phyloP scores from a whole-genome alignment of 2,888 invertebrate species.

The Lymantria dispar region DNA sequence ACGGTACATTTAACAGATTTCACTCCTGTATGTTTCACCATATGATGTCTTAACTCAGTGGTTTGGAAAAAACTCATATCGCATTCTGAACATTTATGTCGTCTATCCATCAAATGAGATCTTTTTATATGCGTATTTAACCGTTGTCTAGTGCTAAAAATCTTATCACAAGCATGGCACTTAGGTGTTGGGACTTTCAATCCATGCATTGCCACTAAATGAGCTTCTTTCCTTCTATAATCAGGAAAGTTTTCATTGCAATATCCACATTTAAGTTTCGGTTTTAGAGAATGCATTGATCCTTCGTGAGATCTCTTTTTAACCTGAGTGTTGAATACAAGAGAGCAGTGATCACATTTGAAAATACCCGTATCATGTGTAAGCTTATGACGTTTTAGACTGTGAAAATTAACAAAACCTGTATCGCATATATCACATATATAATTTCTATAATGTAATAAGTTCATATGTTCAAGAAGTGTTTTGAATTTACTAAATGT shows the following conservation, averaged over 20 bases:
- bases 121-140: conserved; percentile 66
- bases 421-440: conserved; percentile 30
- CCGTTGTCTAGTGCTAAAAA: conserved; percentile 66
- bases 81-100: conserved; percentile 24
- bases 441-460: conserved; percentile 17
- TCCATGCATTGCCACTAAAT: conserved; percentile 54
- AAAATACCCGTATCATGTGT: conserved; percentile 48
- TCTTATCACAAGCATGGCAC: conserved; percentile 70
- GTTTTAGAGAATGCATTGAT: conserved; percentile 35
- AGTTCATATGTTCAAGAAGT: conserved; percentile 29
- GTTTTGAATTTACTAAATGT: conserved; percentile 17
- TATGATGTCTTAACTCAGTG: conserved; percentile 54
- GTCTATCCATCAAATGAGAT: conserved; percentile 41
- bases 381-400: conserved; percentile 34
- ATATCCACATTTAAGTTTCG: conserved; percentile 45
- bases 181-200: conserved; percentile 35
- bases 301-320: conserved; percentile 40
- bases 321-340: conserved; percentile 39
- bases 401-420: conserved; percentile 30
- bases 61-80: conserved; percentile 24
- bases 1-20: conserved; percentile 51
- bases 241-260: conserved; percentile 55
- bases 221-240: conserved; percentile 59
- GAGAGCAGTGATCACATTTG: conserved; percentile 36
- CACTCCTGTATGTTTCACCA: conserved; percentile 57